Percentiles rank a stretch among this genome's conserved stretches.
phyloP scores from a whole-genome alignment of 2,797 vertebrate species.

The Yasuhikotakia modesta region DNA sequence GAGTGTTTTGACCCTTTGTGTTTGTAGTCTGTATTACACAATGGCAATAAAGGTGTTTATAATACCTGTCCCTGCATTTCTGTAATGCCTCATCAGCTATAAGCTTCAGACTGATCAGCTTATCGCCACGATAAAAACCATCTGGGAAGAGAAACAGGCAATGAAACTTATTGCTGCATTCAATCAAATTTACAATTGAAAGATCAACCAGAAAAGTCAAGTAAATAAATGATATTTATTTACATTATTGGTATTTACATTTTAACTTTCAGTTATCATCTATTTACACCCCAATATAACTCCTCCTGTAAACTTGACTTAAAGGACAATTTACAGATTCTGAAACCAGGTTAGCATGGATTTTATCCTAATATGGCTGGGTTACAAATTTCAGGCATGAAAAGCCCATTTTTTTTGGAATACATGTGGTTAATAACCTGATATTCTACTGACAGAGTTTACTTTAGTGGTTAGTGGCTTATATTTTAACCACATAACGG shows the following conservation, averaged over 20 bases:
- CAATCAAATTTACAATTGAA: background rate
- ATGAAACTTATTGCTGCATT: background rate
- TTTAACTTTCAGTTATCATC: no score
- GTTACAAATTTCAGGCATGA: no score
- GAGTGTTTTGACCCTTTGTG: background rate
- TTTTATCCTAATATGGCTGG: no score
- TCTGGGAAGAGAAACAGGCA: constrained; percentile 73
- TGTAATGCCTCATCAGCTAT: constrained; percentile 90
- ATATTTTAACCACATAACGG: background rate
- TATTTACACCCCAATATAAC: no score
- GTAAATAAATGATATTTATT: no score
- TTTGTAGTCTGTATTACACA: background rate
- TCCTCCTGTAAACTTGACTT: no score
- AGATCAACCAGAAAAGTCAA: background rate
- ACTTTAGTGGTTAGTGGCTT: background rate
- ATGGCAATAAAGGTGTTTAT: constrained; percentile 2
- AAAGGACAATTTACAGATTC: no score
- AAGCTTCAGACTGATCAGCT: constrained; percentile 92
- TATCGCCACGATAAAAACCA: constrained; percentile 96
- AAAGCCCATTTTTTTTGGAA: no score
- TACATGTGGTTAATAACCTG: no score
- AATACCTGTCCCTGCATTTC: constrained; percentile 93
- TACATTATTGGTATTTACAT: background rate
- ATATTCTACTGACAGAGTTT: no score
- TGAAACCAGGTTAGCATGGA: no score